A percentile compares a stretch with the other conserved stretches of the same genome.
Conservation (phyloP, 1,140 invertebrate genomes). For the Drosophila biarmipes region DNA sequence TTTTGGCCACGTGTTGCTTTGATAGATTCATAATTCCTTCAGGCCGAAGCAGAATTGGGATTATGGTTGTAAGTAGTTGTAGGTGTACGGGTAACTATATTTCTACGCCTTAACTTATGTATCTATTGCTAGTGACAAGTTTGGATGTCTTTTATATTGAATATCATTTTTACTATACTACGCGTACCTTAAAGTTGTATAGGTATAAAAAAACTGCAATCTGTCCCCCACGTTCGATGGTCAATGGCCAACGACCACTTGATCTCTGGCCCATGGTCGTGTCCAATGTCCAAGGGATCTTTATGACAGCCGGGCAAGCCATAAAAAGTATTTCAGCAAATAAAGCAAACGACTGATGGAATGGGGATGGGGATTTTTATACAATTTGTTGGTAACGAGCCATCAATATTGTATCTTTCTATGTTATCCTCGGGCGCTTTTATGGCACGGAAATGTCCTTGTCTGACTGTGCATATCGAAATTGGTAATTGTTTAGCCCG, state of each 20-base stretch:
- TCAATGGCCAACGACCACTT: slow-evolving; percentile 19
- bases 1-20: slow-evolving; percentile 41
- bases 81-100: not conserved
- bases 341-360: slow-evolving; percentile 41
- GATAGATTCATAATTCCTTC: slow-evolving; percentile 13
- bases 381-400: slow-evolving; percentile 62
- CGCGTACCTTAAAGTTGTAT: not conserved
- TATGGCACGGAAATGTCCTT: slow-evolving; percentile 55
- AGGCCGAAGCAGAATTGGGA: not conserved
- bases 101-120: not conserved
- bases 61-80: not conserved
- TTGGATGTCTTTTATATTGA: not conserved
- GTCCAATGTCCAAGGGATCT: slow-evolving; percentile 48
- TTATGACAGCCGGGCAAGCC: slow-evolving; percentile 40
- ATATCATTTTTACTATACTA: no score
- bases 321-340: slow-evolving; percentile 53
- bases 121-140: not conserved
- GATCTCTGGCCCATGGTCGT: slow-evolving; percentile 24
- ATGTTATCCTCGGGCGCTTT: slow-evolving; percentile 47
- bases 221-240: not conserved
- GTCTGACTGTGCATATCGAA: slow-evolving; percentile 57
- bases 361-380: slow-evolving; percentile 45
- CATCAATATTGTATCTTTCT: slow-evolving; percentile 59
- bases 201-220: not conserved
- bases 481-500: slow-evolving; percentile 58